Percentiles rank a stretch among this genome's conserved stretches.
phyloP scores from a whole-genome alignment of 2,888 invertebrate species.

The Odontocerum albicorne region DNA sequence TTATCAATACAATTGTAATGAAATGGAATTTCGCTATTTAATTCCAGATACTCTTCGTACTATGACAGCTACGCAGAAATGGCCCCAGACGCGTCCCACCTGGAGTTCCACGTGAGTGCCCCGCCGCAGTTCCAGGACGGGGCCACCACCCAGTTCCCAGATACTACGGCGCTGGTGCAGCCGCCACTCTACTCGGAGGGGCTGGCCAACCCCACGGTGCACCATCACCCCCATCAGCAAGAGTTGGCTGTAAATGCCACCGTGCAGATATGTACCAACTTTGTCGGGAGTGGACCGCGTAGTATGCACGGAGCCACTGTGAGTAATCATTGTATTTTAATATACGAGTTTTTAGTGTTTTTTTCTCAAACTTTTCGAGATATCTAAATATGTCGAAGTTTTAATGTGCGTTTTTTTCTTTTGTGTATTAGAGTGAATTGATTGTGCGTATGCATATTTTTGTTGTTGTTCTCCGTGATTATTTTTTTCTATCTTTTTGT shows the following conservation, averaged over 20 bases:
- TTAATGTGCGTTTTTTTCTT: too few species aligned
- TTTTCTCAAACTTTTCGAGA: too few species aligned
- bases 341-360: too few species aligned
- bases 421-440: too few species aligned
- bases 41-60: constrained; percentile 39
- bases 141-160: constrained; percentile 38
- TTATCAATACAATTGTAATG: background rate
- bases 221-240: constrained; percentile 10
- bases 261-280: constrained; percentile 30
- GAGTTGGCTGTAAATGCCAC: constrained; percentile 28
- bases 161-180: background rate
- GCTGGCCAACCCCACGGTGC: background rate
- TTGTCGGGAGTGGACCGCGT: constrained; percentile 6
- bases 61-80: constrained; percentile 40
- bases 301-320: constrained; percentile 19
- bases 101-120: constrained; percentile 53
- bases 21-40: background rate
- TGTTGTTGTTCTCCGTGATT: too few species aligned
- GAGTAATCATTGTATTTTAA: too few species aligned
- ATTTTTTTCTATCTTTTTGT: too few species aligned
- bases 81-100: constrained; percentile 36
- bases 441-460: too few species aligned
- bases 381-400: too few species aligned
- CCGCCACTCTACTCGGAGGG: background rate
- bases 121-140: constrained; percentile 57